Percentiles rank a stretch among this genome's conserved stretches.
Conservation (phyloP, 2,888 invertebrate genomes). For the Synanthedon vespiformis region DNA sequence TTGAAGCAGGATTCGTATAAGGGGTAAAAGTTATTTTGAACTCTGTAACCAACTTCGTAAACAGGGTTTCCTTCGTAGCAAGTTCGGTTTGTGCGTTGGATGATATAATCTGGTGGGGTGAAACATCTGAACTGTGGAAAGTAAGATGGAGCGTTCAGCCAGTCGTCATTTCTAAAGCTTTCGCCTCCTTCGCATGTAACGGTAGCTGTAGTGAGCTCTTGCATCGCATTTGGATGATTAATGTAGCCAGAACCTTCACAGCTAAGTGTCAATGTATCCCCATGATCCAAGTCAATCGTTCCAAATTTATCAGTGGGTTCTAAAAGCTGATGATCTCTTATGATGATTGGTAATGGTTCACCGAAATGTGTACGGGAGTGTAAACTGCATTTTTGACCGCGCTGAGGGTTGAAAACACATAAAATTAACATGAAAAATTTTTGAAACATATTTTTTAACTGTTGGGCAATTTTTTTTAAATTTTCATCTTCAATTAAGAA, state of each 20-base stretch:
- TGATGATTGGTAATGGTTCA: constrained; percentile 43
- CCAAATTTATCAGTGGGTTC: constrained; percentile 44
- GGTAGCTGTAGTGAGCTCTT: constrained; percentile 21
- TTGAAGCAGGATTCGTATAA: constrained; percentile 54
- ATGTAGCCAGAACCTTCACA: constrained; percentile 35
- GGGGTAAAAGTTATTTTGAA: constrained; percentile 35
- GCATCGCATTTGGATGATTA: constrained; percentile 28
- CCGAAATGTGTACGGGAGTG: constrained; percentile 39
- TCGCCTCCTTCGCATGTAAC: constrained; percentile 38
- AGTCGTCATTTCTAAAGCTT: constrained; percentile 38
- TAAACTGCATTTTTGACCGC: constrained; percentile 30
- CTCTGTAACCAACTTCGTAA: constrained; percentile 49
- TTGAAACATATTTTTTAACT: constrained; percentile 22
- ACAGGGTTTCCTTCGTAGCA: constrained; percentile 37
- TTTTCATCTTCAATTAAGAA: neutral
- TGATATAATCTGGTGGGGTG: constrained; percentile 30
- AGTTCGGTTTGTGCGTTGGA: constrained; percentile 31
- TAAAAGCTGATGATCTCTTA: constrained; percentile 34
- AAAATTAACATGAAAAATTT: constrained; percentile 32
- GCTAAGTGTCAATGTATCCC: constrained; percentile 40
- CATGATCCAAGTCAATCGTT: constrained; percentile 32
- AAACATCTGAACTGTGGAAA: constrained; percentile 37
- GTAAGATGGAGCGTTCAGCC: constrained; percentile 30
- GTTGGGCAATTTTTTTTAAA: neutral
- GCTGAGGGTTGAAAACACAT: constrained; percentile 32